A percentile compares a stretch with the other conserved stretches of the same genome.
These are phyloP conservation scores for Hippocampus abdominalis DNA, from an alignment of 2,113 vertebrate species.

Conservation along the genomic window DNA sequence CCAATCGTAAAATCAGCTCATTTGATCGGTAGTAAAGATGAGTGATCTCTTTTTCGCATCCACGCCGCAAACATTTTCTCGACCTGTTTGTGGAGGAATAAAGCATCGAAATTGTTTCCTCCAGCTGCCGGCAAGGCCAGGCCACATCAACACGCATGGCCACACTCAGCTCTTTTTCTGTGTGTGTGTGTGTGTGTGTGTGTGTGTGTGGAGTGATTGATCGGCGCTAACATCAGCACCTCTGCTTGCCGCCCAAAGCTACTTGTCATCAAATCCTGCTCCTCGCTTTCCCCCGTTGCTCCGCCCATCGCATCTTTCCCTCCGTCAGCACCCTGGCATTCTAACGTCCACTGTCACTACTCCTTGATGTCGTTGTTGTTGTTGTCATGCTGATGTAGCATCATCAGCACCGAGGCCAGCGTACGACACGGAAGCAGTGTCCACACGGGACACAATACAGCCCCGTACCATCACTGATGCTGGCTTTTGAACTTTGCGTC, in stretches of 20 bases:
- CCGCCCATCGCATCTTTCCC: neutral
- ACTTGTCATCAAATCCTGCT: constrained; percentile 46
- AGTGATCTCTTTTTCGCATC: neutral
- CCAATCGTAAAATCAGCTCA: neutral
- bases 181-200: neutral
- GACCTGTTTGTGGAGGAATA: constrained; percentile 17
- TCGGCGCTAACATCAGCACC: constrained; percentile 44
- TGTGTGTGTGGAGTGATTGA: constrained; percentile 18
- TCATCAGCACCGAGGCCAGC: neutral
- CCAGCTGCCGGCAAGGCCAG: constrained; percentile 5
- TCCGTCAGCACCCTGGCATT: constrained; percentile 6
- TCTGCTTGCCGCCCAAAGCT: constrained; percentile 29
- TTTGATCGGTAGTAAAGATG: neutral
- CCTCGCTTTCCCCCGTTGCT: neutral
- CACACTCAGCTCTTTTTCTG: constrained; percentile 21
- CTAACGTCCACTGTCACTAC: constrained; percentile 1
- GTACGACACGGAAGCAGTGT: neutral
- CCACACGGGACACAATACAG: neutral
- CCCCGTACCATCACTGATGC: too few species aligned
- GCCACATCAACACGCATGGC: constrained; percentile 13
- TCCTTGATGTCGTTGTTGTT: neutral
- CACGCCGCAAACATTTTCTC: neutral
- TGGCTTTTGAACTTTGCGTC: too few species aligned
- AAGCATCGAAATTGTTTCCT: constrained; percentile 22
- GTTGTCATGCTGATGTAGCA: neutral